Conservation (phyloP, 2,113 vertebrate species). For the Raja brachyura region DNA sequence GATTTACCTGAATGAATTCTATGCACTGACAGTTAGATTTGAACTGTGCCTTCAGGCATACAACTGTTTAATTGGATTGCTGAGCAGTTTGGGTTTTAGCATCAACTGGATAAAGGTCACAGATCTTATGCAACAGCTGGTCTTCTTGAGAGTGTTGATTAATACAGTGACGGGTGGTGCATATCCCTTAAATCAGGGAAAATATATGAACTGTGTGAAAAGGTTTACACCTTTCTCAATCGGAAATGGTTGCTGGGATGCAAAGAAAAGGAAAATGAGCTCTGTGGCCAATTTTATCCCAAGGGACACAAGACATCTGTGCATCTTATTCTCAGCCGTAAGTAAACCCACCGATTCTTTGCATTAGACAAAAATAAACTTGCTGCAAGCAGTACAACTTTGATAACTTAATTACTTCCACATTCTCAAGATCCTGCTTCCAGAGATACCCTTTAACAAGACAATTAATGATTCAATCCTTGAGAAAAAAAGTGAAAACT, state of each 20-base stretch:
- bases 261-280: slow-evolving; percentile 23
- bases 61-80: slow-evolving; percentile 35
- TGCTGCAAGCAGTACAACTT: neutral
- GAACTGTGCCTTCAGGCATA: slow-evolving; percentile 24
- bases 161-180: slow-evolving; percentile 36
- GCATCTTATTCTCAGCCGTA: slow-evolving; percentile 28
- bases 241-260: slow-evolving; percentile 35
- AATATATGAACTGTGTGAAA: slow-evolving; percentile 38
- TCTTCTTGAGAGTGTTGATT: slow-evolving; percentile 39
- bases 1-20: slow-evolving; percentile 23
- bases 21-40: slow-evolving; percentile 20
- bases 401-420: neutral
- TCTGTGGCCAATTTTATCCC: slow-evolving; percentile 21
- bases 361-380: slow-evolving; percentile 19
- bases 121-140: slow-evolving; percentile 37
- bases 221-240: slow-evolving; percentile 37
- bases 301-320: slow-evolving; percentile 33
- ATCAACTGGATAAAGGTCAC: slow-evolving; percentile 38
- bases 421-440: neutral
- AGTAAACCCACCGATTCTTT: neutral
- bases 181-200: slow-evolving; percentile 31
- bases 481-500: neutral
- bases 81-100: slow-evolving; percentile 27
- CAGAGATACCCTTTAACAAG: neutral
- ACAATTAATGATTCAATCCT: neutral